Base-by-base conservation (phyloP, 2,113 vertebrate species). In the Nicator chloris region DNA sequence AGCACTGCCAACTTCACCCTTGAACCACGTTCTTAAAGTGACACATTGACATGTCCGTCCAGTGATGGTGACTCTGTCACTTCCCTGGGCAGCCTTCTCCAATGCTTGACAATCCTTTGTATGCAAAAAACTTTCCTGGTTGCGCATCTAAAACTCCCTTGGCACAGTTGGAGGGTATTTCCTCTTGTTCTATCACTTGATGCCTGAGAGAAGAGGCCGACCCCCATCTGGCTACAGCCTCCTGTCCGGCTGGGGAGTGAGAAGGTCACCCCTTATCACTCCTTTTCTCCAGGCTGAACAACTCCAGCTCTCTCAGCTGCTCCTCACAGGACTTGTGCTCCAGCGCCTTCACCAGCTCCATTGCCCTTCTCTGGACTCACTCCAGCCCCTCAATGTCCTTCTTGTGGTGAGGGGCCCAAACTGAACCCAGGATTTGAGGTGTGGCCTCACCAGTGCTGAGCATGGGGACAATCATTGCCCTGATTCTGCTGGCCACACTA, bases 331-430 rank as follows among this genome's bases (percentile, higher is more conserved):
- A 4, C 8, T 6, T 23, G 33, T 50, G 18, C 15, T 73, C 44
- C 37, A 73, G 33, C 23, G 22, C 44, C 23, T 59, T 65, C 22
- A 2, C 19, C 27, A 51, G 27, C 44, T 33, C 3, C 0, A 0
- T 0, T 73, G 44, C 13, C 15, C 12, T 44, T 80, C 22, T 39
- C 33, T 59, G 44, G 27, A 9, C 33, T 6, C 0, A 0, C 4
- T 51, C 15, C 33, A 73, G 51, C 23, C 2, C 13, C 19, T n/a
- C 37, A 14, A 0, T 45, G 23, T 10, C 23, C 20, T 33, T 39
- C 18, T 13, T 81, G 39, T 11, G 22, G 1, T 51, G 33, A 51
- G 23, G 4, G 27, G 2, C 12, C 31, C 15, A 9, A 65, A 28
- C 0, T 28, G 50, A 18, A 7, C 8, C 3, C 44, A 50, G 31